These are phyloP conservation scores for Lycorma delicatula DNA, from an alignment of 1,140 invertebrate species.

Conservation along the genomic window DNA sequence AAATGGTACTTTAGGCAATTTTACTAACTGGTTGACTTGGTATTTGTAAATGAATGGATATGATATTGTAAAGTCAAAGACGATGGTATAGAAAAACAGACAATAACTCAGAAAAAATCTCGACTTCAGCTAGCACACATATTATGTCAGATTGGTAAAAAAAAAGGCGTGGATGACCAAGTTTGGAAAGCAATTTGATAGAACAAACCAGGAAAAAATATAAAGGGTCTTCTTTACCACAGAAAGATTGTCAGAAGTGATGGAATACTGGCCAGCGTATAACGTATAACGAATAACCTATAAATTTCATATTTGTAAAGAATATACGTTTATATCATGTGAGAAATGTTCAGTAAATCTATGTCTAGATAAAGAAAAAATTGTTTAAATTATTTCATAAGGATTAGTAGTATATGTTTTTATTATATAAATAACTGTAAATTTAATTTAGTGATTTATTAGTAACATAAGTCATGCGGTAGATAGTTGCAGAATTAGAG, in stretches of 20 bases:
- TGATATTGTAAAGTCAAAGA: neutral
- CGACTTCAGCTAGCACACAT: neutral
- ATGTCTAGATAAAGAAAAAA: constrained; percentile 3
- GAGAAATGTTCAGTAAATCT: neutral
- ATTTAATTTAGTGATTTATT: too few species aligned
- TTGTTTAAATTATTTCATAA: too few species aligned
- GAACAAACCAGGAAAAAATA: neutral
- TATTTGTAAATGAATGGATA: neutral
- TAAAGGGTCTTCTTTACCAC: neutral
- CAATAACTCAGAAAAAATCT: neutral
- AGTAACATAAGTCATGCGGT: too few species aligned
- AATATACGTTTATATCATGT: neutral
- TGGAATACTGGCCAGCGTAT: neutral
- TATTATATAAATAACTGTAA: too few species aligned
- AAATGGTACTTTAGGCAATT: neutral
- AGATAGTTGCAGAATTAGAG: too few species aligned
- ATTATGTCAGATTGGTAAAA: neutral
- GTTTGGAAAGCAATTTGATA: neutral
- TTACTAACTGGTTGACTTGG: neutral
- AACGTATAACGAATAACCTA: neutral
- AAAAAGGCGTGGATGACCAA: neutral
- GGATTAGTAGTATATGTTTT: too few species aligned
- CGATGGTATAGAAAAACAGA: neutral
- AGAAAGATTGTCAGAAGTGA: neutral
- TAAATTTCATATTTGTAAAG: neutral